These are phyloP conservation scores for Philopotamus ludificatus DNA, from an alignment of 1,140 invertebrate genomes.

Conservation along the genomic window DNA sequence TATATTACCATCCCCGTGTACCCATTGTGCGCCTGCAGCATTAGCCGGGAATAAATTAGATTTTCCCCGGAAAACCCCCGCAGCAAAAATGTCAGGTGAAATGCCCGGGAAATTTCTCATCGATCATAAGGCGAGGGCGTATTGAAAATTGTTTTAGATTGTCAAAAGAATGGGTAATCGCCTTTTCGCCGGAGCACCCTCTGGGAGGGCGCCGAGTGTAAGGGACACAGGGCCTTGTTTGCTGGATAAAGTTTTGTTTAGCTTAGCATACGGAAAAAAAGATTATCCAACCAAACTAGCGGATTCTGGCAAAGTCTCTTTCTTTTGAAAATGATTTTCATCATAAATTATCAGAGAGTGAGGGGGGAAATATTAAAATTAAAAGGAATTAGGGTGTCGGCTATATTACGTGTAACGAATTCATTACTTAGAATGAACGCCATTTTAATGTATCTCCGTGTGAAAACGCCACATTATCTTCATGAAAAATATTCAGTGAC, in stretches of 20 bases:
- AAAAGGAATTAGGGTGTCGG: too few relatives aligned
- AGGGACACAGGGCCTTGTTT: slow-evolving; percentile 12
- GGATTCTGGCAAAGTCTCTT: too few relatives aligned
- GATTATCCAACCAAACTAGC: too few relatives aligned
- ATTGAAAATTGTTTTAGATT: slow-evolving; percentile 31
- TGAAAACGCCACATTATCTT: too few relatives aligned
- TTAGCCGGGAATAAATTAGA: slow-evolving; percentile 24
- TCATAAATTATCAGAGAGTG: too few relatives aligned
- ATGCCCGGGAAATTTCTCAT: slow-evolving; percentile 25
- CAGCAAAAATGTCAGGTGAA: slow-evolving; percentile 26
- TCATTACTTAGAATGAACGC: too few relatives aligned
- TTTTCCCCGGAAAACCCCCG: slow-evolving; percentile 20
- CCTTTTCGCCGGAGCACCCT: slow-evolving; percentile 2
- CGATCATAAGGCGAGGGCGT: slow-evolving; percentile 21
- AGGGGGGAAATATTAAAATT: too few relatives aligned
- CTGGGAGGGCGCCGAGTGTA: not conserved
- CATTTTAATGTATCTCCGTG: too few relatives aligned
- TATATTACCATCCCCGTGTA: slow-evolving; percentile 8
- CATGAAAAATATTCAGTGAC: too few relatives aligned
- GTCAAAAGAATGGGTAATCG: slow-evolving; percentile 25
- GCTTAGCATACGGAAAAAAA: too few relatives aligned
- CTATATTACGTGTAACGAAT: too few relatives aligned
- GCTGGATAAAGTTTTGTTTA: not conserved
- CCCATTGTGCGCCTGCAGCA: not conserved
- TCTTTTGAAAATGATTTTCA: too few relatives aligned